Conservation (phyloP, 2,888 invertebrate genomes). For the Agrenia bidenticulata region DNA sequence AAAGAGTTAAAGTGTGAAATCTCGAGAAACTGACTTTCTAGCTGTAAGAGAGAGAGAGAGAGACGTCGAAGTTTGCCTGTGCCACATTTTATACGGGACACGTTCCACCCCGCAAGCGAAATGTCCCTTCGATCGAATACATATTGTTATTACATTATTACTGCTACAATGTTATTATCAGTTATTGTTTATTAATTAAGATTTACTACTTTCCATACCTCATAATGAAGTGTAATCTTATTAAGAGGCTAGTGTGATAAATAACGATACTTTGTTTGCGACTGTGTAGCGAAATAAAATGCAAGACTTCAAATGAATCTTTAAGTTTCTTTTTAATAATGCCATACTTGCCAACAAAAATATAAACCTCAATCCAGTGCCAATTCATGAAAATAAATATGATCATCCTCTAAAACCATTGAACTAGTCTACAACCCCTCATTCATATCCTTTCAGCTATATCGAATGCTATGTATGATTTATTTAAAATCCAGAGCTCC, state of each 20-base stretch:
- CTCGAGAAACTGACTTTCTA: too few relatives aligned
- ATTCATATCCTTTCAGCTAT: too few relatives aligned
- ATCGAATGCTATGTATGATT: too few relatives aligned
- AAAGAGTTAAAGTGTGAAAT: too few relatives aligned
- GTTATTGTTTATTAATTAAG: background rate
- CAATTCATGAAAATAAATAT: too few relatives aligned
- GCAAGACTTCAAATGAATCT: background rate
- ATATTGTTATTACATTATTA: background rate
- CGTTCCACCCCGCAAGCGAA: constrained; percentile 5
- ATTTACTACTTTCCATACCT: constrained; percentile 10
- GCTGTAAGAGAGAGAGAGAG: constrained; percentile 1
- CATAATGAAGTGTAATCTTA: constrained; percentile 2
- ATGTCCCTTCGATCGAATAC: background rate
- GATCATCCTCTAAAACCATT: too few relatives aligned
- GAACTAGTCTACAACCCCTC: too few relatives aligned
- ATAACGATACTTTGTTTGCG: constrained; percentile 6
- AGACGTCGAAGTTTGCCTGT: constrained; percentile 2
- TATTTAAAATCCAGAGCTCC: too few relatives aligned
- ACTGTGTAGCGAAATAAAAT: constrained; percentile 5
- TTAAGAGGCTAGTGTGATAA: constrained; percentile 12
- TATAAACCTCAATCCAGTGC: too few relatives aligned
- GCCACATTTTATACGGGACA: constrained; percentile 8
- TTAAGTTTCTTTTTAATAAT: too few relatives aligned
- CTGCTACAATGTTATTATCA: background rate
- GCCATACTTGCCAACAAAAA: too few relatives aligned